Conservation (phyloP, 2,888 invertebrate species). For the Cylindroiulus punctatus region DNA sequence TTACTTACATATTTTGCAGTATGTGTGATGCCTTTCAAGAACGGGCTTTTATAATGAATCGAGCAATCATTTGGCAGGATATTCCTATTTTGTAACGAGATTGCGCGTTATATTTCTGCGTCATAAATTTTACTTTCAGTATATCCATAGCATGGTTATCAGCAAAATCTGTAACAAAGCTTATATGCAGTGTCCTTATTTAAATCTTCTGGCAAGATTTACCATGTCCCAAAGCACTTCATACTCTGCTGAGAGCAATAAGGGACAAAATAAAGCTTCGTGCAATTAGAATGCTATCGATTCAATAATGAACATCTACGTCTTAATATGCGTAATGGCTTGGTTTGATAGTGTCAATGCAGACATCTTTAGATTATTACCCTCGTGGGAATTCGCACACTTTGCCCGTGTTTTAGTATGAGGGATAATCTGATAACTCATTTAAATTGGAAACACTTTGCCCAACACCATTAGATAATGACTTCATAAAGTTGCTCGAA, state of each 20-base stretch:
- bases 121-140: background rate
- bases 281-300: conserved; percentile 20
- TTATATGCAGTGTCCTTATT: background rate
- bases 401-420: background rate
- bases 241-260: background rate
- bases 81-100: background rate
- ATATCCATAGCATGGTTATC: background rate
- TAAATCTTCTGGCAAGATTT: background rate
- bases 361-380: background rate
- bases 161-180: no score
- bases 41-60: no score
- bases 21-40: no score
- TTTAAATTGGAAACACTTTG: background rate
- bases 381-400: background rate
- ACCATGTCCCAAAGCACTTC: conserved; percentile 4
- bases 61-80: background rate
- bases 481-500: background rate
- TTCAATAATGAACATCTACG: conserved; percentile 5
- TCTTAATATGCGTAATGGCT: conserved; percentile 38
- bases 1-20: no score
- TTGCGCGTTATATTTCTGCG: background rate
- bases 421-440: background rate
- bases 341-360: background rate
- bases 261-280: background rate
- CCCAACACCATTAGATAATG: background rate